Evolutionary conservation across 2,113 vertebrate species (phyloP).

Genomic region (Oryzias celebensis): DNA sequence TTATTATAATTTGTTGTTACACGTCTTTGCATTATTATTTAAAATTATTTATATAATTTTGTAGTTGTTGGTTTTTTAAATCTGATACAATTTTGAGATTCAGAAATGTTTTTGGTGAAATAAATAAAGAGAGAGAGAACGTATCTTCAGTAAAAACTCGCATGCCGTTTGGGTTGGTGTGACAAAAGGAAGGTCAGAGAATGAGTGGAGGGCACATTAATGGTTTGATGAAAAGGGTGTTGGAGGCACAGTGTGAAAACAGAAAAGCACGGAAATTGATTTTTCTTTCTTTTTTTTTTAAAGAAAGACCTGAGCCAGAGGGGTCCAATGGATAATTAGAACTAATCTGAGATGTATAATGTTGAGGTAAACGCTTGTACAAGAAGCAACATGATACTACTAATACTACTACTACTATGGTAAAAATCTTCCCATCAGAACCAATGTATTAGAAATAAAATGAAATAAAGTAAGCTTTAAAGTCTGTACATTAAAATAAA

Average conservation of each 20-base stretch:
- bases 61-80: neutral
- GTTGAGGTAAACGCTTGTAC: neutral
- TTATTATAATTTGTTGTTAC: neutral
- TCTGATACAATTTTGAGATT: constrained; percentile 4
- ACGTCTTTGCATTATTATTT: neutral
- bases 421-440: neutral
- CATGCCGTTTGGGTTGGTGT: neutral
- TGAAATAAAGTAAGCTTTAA: too few species aligned
- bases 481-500: too few species aligned
- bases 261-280: neutral
- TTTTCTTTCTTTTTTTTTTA: neutral
- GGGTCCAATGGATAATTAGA: constrained; percentile 7
- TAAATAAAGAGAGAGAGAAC: neutral
- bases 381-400: neutral
- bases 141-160: neutral
- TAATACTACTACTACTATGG: neutral
- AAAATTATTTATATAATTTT: too few species aligned
- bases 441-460: neutral
- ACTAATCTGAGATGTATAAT: neutral
- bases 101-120: constrained; percentile 6
- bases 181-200: neutral
- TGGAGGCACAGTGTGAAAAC: neutral
- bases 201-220: neutral
- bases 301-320: neutral
- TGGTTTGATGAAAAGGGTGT: constrained; percentile 3